Conservation (phyloP, 2,888 invertebrate species). For the Agrotis puta region DNA sequence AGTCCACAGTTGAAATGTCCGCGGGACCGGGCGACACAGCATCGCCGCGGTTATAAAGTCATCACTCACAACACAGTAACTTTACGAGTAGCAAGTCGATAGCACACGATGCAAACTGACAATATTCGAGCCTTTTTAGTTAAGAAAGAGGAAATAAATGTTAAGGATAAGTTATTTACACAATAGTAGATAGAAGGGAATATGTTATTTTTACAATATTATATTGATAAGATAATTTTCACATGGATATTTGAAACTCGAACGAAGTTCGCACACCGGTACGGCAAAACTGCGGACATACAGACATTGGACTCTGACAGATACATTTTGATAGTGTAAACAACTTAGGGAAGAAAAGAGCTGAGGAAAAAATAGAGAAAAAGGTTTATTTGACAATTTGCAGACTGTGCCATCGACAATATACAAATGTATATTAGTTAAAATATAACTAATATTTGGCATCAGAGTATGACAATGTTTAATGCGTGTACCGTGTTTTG, state of each 20-base stretch:
- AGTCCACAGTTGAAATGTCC: slow-evolving; percentile 36
- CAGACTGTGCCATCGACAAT: slow-evolving; percentile 46
- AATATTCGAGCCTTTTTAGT: neutral
- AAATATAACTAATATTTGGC: slow-evolving; percentile 84
- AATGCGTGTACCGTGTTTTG: slow-evolving; percentile 64
- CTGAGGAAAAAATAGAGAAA: no score
- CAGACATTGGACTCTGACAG: neutral
- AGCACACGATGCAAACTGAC: slow-evolving; percentile 54
- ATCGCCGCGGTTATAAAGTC: slow-evolving; percentile 33
- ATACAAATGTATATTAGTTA: slow-evolving; percentile 76
- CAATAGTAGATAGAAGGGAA: neutral
- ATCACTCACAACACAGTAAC: slow-evolving; percentile 66
- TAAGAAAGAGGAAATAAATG: neutral
- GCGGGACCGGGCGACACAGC: slow-evolving; percentile 18
- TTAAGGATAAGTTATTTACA: neutral
- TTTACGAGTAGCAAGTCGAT: slow-evolving; percentile 58
- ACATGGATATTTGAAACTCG: neutral
- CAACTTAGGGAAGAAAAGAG: no score
- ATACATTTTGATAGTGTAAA: neutral
- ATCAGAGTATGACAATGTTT: slow-evolving; percentile 77
- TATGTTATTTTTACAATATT: neutral
- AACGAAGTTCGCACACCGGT: no score
- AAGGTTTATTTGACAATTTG: slow-evolving; percentile 8
- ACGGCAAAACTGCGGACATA: neutral
- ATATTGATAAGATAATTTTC: neutral